Conservation (phyloP, 2,797 vertebrate species). For the Okamejei kenojei region DNA sequence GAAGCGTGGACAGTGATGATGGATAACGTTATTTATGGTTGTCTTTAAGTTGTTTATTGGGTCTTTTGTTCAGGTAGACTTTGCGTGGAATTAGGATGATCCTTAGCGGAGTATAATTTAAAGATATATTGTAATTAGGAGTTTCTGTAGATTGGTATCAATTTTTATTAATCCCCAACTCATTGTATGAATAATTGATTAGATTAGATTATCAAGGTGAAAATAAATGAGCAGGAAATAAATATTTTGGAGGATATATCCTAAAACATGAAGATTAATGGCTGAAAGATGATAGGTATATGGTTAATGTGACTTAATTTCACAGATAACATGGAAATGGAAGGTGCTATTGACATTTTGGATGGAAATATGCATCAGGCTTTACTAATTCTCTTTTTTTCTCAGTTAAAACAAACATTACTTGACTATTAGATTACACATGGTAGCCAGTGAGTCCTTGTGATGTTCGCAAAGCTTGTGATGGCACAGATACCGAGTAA, state of each 20-base stretch:
- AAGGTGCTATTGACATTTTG: background rate
- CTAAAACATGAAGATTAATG: background rate
- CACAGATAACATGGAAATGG: background rate
- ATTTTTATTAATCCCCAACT: background rate
- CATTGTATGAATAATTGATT: background rate
- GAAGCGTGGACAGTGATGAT: too few relatives aligned
- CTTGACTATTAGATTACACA: too few relatives aligned
- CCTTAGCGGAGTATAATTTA: background rate
- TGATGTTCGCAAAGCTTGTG: background rate
- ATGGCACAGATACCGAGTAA: background rate
- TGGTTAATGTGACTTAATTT: too few relatives aligned
- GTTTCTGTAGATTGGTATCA: background rate
- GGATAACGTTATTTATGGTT: too few relatives aligned
- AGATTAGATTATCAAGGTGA: background rate
- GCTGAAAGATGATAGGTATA: too few relatives aligned
- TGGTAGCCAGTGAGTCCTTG: too few relatives aligned
- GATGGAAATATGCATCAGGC: background rate
- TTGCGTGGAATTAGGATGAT: too few relatives aligned
- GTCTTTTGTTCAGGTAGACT: background rate
- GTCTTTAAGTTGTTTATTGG: background rate
- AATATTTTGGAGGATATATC: background rate
- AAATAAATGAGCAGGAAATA: background rate
- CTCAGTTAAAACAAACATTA: background rate
- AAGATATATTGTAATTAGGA: background rate
- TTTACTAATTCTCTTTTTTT: background rate